Percentiles rank a stretch among this genome's conserved stretches.
Conservation (phyloP, 2,888 invertebrate genomes). For the Tetragonisca angustula region DNA sequence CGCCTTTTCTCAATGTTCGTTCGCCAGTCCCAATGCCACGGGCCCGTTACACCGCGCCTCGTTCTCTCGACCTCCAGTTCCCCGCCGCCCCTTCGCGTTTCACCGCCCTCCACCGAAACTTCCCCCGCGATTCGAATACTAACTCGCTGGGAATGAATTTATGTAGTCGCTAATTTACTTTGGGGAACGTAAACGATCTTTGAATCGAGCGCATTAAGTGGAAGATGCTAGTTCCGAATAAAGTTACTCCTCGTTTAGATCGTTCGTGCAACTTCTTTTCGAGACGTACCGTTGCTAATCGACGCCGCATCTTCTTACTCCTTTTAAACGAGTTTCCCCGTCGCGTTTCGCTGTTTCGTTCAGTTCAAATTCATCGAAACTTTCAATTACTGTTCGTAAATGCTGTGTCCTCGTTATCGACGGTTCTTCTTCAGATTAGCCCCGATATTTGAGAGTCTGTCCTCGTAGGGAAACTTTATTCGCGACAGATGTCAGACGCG, state of each 20-base stretch:
- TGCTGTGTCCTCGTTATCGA: not conserved
- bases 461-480: not conserved
- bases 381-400: not conserved
- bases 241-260: conserved; percentile 40
- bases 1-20: conserved; percentile 38
- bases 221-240: conserved; percentile 48
- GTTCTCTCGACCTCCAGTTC: conserved; percentile 19
- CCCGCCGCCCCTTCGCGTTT: not conserved
- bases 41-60: conserved; percentile 35
- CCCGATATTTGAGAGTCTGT: not conserved
- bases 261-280: conserved; percentile 29
- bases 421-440: not conserved
- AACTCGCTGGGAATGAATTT: conserved; percentile 64
- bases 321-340: not conserved
- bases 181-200: conserved; percentile 59
- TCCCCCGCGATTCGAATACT: conserved; percentile 54
- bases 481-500: conserved; percentile 19
- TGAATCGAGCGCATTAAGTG: conserved; percentile 51
- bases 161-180: conserved; percentile 66
- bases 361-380: not conserved
- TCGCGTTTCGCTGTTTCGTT: not conserved
- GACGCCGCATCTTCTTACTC: not conserved
- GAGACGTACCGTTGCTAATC: not conserved
- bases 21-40: conserved; percentile 35
- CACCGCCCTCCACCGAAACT: conserved; percentile 32